Evolutionary conservation across 64 coral and sea anemone genomes (phyloP).

Genomic region (Montipora foliosa): DNA sequence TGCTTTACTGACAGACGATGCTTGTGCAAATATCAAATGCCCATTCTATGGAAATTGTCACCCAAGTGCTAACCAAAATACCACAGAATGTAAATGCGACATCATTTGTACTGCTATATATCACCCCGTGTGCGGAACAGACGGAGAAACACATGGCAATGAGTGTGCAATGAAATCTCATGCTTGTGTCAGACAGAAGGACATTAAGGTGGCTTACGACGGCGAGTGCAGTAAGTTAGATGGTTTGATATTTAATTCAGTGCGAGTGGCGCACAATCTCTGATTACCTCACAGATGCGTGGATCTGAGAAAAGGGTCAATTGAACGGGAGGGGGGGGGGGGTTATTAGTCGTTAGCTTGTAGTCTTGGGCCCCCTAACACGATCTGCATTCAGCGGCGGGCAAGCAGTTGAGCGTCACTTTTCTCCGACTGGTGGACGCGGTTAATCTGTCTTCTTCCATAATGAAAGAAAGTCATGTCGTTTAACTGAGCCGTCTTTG

Average conservation of each 20-base stretch:
- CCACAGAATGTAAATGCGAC: slow-evolving; percentile 20
- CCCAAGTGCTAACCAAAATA: background rate
- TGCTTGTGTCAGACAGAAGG: slow-evolving; percentile 20
- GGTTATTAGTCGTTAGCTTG: too few relatives aligned
- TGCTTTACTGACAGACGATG: background rate
- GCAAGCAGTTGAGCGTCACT: background rate
- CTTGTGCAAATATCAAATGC: background rate
- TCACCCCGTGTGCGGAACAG: slow-evolving; percentile 56
- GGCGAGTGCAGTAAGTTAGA: slow-evolving; percentile 35
- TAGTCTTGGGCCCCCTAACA: too few relatives aligned
- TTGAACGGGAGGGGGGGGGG: too few relatives aligned
- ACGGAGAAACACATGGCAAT: slow-evolving; percentile 46
- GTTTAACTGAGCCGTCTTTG: too few relatives aligned
- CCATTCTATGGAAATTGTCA: slow-evolving; percentile 30
- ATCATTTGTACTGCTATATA: background rate
- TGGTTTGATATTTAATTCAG: too few relatives aligned
- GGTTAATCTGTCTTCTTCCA: background rate
- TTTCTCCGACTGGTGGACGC: background rate
- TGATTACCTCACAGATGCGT: too few relatives aligned
- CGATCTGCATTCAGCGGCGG: too few relatives aligned
- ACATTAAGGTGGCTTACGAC: slow-evolving; percentile 11
- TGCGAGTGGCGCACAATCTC: too few relatives aligned
- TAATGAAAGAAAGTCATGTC: too few relatives aligned
- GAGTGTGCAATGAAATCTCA: slow-evolving; percentile 42
- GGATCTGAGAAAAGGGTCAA: too few relatives aligned